Base-by-base conservation (phyloP, 2,888 invertebrate species). In the Ichneumoninae sp. region DNA sequence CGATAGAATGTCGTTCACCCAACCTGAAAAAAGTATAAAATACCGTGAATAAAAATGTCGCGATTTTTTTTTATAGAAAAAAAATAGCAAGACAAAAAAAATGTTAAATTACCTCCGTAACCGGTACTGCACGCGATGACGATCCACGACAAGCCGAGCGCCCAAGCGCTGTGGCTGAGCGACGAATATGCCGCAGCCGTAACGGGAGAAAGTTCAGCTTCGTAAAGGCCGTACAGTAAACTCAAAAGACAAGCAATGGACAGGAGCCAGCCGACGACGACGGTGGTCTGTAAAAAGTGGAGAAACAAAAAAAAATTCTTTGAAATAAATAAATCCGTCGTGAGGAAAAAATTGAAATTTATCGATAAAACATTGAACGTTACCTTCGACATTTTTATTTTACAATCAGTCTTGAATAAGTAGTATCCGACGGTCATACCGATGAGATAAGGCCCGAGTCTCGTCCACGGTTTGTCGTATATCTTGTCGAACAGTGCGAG, bases 401-500 rank as follows among this genome's bases (percentile, higher is more conserved):
- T 96, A 93, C 97, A 96, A 92, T 97, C 96, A 36, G 97, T 97
- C 94, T 97, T 97, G 93, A 97, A 98, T 26, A 98, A 94, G 85
- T 97, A 95, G 96, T 97, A 98, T 0, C 98, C 98, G 0, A 96
- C 96, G 22, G 96, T 95, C 97, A 98, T 98, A 87, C 98, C 98
- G 75, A 98, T 96, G 1, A 98, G 94, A 93, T 98, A 98, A 0
- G 98, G 98, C 0, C 98, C 98, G 16, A 98, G 94, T 81, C 98
- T 94, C 0, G 98, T 98, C 97, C 98, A 98, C 0, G 98, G 98
- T 93, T 98, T 98, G 94, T 98, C 98, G 93, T 98, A 98, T 88
- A 98, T 97, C 94, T 97, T 97, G 94, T 98, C 98, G 93, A 98
- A 98, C 73, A 97, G 95, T 0, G 97, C 97, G 91, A 98, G 94